Conservation (phyloP, 2,888 invertebrate species). For the Lutraria lutraria region DNA sequence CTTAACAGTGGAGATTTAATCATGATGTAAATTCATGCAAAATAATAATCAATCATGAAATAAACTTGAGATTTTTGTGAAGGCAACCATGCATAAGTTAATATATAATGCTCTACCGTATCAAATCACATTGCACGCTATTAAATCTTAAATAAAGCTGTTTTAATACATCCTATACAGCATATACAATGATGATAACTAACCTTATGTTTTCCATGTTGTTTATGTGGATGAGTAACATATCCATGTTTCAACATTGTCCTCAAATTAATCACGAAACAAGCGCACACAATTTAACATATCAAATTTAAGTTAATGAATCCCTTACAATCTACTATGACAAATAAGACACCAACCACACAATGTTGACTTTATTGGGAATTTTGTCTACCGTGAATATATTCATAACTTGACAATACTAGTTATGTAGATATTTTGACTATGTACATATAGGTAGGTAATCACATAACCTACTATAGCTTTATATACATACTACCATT, state of each 20-base stretch:
- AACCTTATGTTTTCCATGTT: constrained; percentile 59
- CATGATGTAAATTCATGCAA: not conserved
- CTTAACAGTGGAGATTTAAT: not conserved
- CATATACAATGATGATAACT: not conserved
- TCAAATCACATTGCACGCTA: not conserved
- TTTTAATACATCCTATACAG: not conserved
- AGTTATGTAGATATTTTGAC: constrained; percentile 53
- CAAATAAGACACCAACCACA: constrained; percentile 51
- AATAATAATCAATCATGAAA: not conserved
- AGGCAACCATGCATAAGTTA: not conserved
- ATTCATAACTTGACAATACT: constrained; percentile 43
- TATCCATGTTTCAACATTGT: constrained; percentile 65
- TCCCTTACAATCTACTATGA: constrained; percentile 27
- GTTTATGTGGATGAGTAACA: constrained; percentile 49
- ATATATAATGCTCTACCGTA: not conserved
- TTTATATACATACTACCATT: constrained; percentile 28
- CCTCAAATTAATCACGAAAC: constrained; percentile 36
- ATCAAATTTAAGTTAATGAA: constrained; percentile 35
- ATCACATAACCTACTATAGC: constrained; percentile 34
- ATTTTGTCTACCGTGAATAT: constrained; percentile 47
- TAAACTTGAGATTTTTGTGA: not conserved
- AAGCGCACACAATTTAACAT: constrained; percentile 36
- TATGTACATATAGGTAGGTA: constrained; percentile 34
- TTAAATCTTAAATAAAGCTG: not conserved
- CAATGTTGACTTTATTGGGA: constrained; percentile 55